Conservation (phyloP, 2,113 vertebrate species). For the Alces alces region DNA sequence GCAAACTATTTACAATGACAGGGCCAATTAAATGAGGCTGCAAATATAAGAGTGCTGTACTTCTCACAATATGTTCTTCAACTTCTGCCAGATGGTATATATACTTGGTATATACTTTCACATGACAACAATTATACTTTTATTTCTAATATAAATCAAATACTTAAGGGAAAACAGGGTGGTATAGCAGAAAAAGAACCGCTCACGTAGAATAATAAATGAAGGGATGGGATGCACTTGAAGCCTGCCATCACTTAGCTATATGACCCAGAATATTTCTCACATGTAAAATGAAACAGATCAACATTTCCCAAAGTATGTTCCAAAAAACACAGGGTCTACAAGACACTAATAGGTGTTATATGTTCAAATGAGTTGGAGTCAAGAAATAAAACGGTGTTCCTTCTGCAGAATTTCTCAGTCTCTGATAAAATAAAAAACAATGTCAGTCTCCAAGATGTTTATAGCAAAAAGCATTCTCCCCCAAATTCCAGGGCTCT, state of each 20-base stretch:
- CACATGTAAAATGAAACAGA: not conserved
- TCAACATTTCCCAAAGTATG: not conserved
- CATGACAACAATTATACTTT: not conserved
- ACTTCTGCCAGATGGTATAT: not conserved
- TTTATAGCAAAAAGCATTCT: not conserved
- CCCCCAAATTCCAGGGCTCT: not conserved
- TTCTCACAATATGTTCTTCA: not conserved
- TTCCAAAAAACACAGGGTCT: not conserved
- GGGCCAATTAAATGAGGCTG: not conserved
- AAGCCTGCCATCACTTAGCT: not conserved
- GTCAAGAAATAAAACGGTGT: not conserved
- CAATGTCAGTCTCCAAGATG: not conserved
- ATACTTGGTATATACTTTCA: not conserved
- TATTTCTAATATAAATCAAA: conserved; percentile 17
- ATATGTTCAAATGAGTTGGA: not conserved
- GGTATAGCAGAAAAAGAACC: not conserved
- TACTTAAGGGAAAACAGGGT: not conserved
- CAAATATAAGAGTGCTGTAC: not conserved
- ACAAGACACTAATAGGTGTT: not conserved
- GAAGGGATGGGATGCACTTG: not conserved
- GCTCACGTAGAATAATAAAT: not conserved
- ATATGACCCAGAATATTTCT: not conserved
- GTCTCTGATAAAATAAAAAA: conserved; percentile 24
- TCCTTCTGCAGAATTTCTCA: not conserved
- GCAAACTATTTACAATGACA: not conserved